phyloP scores from a whole-genome alignment of 2,797 vertebrate genomes.

The Pangasius krempfi region DNA sequence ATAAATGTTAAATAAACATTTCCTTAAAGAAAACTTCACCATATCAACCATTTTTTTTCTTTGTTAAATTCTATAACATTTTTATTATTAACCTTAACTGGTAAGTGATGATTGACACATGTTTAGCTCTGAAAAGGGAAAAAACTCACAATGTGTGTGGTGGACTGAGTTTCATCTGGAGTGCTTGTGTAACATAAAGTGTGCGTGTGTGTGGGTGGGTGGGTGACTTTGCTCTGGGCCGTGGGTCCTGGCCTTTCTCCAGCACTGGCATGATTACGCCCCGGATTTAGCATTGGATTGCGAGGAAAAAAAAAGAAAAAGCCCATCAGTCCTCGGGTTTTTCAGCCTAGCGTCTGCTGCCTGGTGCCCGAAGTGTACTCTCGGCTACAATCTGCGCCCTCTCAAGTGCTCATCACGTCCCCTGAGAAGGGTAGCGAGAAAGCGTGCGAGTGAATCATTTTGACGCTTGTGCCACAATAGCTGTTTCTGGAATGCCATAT shows the following conservation, averaged over 20 bases:
- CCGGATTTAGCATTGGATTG: constrained; percentile 66
- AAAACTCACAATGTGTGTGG: neutral
- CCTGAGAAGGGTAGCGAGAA: constrained; percentile 19
- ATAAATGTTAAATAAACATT: too few species aligned
- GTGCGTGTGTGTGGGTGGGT: neutral
- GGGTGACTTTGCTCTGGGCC: constrained; percentile 16
- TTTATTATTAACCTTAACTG: neutral
- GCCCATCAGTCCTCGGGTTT: constrained; percentile 70
- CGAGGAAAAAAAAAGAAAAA: constrained; percentile 59
- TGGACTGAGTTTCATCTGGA: neutral
- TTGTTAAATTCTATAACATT: neutral
- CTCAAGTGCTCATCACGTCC: constrained; percentile 16
- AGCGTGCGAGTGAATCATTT: constrained; percentile 27
- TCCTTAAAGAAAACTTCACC: too few species aligned
- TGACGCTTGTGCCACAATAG: constrained; percentile 27
- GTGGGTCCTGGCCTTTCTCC: constrained; percentile 65
- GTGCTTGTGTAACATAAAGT: neutral
- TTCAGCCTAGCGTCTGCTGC: constrained; percentile 41
- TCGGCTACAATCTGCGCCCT: constrained; percentile 16
- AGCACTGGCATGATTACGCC: constrained; percentile 68
- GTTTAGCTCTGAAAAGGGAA: neutral
- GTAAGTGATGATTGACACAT: neutral
- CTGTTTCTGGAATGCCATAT: constrained; percentile 4
- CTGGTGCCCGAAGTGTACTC: neutral
- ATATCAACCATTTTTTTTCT: neutral